A percentile compares a stretch with the other conserved stretches of the same genome.
phyloP scores from a whole-genome alignment of 2,113 vertebrate species.

The Proterorhinus semilunaris region DNA sequence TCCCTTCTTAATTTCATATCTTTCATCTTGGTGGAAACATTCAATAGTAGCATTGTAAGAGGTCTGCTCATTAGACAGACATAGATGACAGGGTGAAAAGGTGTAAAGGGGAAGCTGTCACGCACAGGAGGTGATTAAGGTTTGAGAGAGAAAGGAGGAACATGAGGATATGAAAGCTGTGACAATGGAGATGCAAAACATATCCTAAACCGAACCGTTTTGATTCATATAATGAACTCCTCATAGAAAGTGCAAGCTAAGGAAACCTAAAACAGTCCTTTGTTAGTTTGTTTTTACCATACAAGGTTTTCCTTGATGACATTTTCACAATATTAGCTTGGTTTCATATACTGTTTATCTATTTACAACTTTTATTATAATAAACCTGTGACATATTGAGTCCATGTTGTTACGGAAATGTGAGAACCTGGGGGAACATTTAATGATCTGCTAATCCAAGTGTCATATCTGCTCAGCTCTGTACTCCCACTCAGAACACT shows the following conservation, averaged over 20 bases:
- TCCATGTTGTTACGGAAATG: background rate
- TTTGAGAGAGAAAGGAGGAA: constrained; percentile 32
- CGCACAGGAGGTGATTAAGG: constrained; percentile 39
- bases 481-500: background rate
- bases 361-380: no score
- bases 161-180: constrained; percentile 62
- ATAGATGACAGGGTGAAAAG: constrained; percentile 3
- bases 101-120: constrained; percentile 46
- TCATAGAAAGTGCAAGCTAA: background rate
- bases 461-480: background rate
- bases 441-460: constrained; percentile 3
- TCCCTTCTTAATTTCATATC: background rate
- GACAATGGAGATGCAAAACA: constrained; percentile 27
- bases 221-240: background rate
- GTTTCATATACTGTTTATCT: no score
- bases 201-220: constrained; percentile 1
- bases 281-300: no score
- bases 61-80: constrained; percentile 2
- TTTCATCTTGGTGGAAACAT: background rate
- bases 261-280: no score
- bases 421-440: background rate
- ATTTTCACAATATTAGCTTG: no score
- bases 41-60: background rate
- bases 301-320: no score
- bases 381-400: background rate